Base-by-base conservation (phyloP, 1,140 invertebrate genomes). In the Coelopa frigida region DNA sequence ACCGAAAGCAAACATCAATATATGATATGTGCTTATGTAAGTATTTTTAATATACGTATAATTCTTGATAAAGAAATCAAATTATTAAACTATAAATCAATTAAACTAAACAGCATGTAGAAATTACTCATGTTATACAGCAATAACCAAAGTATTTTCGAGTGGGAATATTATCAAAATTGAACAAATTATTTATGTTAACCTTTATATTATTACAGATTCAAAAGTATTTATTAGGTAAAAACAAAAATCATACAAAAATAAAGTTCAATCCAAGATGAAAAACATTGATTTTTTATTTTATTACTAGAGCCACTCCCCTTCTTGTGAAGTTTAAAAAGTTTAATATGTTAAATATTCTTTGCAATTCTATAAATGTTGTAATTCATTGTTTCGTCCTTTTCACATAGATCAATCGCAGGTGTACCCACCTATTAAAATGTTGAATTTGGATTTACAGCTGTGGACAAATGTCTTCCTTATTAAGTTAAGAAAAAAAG, bases 101-200 rank as follows among this genome's bases (percentile, higher is more conserved):
- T 38, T 32, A 44, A 18, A 20, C 29, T 46, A 7, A 38, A 21
- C 12, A 32, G 38, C 35, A 36, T 31, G 32, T 10, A 44, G 37
- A 48, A 24, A 44, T 35, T 22, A 23, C 26, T 4, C 21, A 44
- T 29, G 33, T 39, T 44, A 49, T 44, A 44, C 48, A 49, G 48
- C 48, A 49, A 49, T 49, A 49, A 49, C 48, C 48, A 49, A 49
- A 49, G 48, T 43, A 49, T 49, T 49, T 43, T 33, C 44, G 32
- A 37, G 46, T 43, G 38, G 37, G 40, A 42, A 48, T 43, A 33
- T 48, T 33, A 35, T 26, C 37, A 43, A 41, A 12, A 43, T 42
- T 20, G 20, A 27, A 42, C 12, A 18, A 42, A 17, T 21, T 43
- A 43, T 43, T 43, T 29, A 33, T 35, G 33, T 31, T 14, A 43